Percentiles rank a stretch among this genome's conserved stretches.
These are phyloP conservation scores for Psilopogon haemacephalus DNA, from an alignment of 2,113 vertebrate genomes.

Conservation along the genomic window DNA sequence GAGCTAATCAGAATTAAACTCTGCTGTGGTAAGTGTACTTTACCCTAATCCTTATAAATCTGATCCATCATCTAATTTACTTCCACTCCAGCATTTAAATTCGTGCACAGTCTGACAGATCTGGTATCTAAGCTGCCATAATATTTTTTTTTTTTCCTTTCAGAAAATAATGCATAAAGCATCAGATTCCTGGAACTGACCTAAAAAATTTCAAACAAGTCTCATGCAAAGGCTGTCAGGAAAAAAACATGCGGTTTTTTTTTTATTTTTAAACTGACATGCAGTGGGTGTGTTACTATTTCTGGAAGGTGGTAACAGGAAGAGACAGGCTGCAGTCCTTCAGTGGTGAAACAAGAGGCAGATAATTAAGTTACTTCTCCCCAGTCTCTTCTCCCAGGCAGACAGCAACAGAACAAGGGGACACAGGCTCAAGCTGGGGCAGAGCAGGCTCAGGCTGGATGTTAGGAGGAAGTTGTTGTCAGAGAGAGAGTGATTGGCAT, in stretches of 20 bases:
- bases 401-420: too few relatives aligned
- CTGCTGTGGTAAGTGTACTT: neutral
- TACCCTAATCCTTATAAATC: neutral
- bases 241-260: neutral
- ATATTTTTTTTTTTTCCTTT: constrained; percentile 8
- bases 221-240: neutral
- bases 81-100: neutral
- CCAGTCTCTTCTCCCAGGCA: too few relatives aligned
- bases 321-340: neutral
- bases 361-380: neutral
- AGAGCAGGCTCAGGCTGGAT: too few relatives aligned
- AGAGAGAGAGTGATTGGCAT: too few relatives aligned
- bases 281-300: neutral
- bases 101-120: neutral
- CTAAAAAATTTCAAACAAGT: neutral
- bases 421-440: too few relatives aligned
- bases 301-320: neutral
- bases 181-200: neutral
- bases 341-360: neutral
- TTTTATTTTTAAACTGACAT: constrained; percentile 1
- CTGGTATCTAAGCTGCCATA: neutral
- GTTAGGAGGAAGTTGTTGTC: too few relatives aligned
- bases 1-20: neutral
- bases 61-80: neutral
- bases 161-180: neutral